Evolutionary conservation across 2,888 invertebrate genomes (phyloP).

Genomic region (Phania funesta): DNA sequence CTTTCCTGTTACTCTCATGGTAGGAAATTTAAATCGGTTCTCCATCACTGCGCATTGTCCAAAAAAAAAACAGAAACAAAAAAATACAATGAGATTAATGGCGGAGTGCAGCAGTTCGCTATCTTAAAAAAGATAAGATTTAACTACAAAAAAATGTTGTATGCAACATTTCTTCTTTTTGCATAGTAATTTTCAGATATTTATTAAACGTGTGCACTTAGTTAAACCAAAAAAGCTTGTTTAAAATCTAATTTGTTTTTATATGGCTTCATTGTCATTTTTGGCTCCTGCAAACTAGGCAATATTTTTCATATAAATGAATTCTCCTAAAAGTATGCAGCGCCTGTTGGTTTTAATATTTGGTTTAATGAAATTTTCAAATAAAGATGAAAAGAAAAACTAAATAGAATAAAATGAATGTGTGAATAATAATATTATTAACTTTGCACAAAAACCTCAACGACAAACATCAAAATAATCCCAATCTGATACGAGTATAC

Average conservation of each 20-base stretch:
- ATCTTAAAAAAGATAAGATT: too few species aligned
- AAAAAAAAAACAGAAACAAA: too few species aligned
- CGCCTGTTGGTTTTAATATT: constrained; percentile 15
- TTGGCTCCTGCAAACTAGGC: constrained; percentile 28
- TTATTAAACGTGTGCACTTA: neutral
- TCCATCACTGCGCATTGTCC: too few species aligned
- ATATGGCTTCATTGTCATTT: neutral
- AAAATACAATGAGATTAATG: too few species aligned
- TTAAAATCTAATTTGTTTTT: constrained; percentile 10
- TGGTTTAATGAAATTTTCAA: constrained; percentile 33
- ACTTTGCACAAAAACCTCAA: constrained; percentile 11
- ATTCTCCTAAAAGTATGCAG: constrained; percentile 38
- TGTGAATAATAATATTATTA: constrained; percentile 50
- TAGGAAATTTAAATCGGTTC: too few species aligned
- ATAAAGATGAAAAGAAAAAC: constrained; percentile 20
- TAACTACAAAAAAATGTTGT: too few species aligned
- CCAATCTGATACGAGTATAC: constrained; percentile 17
- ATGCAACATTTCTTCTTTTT: neutral
- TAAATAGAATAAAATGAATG: constrained; percentile 12
- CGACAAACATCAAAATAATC: constrained; percentile 23
- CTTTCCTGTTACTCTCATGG: too few species aligned
- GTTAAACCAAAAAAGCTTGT: neutral
- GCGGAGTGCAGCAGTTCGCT: too few species aligned
- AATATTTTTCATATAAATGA: constrained; percentile 32
- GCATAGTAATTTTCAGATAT: neutral